phyloP scores from a whole-genome alignment of 2,113 vertebrate species.

The Otolemur garnettii region DNA sequence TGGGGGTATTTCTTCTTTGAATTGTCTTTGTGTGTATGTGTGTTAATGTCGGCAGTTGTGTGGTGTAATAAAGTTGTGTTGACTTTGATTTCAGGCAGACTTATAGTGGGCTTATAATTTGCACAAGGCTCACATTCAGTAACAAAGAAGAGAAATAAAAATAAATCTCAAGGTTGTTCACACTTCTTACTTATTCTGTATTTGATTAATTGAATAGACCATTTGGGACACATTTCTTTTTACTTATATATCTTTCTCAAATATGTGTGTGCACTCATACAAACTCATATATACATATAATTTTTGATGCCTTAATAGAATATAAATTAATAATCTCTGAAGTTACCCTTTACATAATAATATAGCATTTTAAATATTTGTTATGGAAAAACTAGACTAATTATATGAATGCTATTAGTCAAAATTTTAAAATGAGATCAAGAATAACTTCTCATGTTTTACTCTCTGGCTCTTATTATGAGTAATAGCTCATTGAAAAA shows the following conservation, averaged over 20 bases:
- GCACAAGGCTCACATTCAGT: not conserved
- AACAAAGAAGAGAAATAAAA: slow-evolving; percentile 15
- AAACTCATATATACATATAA: not conserved
- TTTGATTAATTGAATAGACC: not conserved
- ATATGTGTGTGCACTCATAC: not conserved
- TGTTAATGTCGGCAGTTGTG: not conserved
- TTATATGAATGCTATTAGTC: not conserved
- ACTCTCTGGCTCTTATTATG: not conserved
- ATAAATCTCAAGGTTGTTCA: not conserved
- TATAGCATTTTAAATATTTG: slow-evolving; percentile 52
- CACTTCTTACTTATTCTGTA: not conserved
- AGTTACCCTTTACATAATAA: not conserved
- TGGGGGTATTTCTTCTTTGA: not conserved
- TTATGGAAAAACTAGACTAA: slow-evolving; percentile 24
- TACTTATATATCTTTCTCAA: not conserved
- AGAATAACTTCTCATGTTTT: not conserved
- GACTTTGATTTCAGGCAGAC: not conserved
- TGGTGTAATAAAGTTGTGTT: not conserved
- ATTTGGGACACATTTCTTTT: slow-evolving; percentile 1
- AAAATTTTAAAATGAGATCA: slow-evolving; percentile 45
- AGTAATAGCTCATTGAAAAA: slow-evolving; percentile 39
- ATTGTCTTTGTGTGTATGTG: not conserved
- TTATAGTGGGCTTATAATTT: not conserved
- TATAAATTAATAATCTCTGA: slow-evolving; percentile 22
- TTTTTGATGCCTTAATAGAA: not conserved